A percentile compares a stretch with the other conserved stretches of the same genome.
Evolutionary conservation across 92 coral and sea anemone species (phyloP).

Genomic region (Zoanthus solanderi): DNA sequence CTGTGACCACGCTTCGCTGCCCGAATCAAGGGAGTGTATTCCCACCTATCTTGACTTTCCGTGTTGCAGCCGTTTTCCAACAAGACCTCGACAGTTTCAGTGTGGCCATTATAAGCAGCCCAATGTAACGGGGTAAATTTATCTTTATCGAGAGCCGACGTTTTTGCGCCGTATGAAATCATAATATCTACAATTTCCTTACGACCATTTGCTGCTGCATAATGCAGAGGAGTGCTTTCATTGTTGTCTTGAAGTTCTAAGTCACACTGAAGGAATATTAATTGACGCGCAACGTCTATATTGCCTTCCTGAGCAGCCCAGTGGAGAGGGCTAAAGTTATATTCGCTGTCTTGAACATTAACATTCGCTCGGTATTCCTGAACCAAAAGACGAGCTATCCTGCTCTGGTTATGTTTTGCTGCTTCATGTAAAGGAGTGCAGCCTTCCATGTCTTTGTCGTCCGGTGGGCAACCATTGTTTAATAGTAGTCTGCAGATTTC

Average conservation of each 20-base stretch:
- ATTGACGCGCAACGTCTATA: not conserved
- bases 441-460: not conserved
- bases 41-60: conserved; percentile 12
- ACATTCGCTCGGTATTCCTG: not conserved
- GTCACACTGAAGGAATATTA: not conserved
- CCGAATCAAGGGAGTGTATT: not conserved
- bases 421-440: conserved; percentile 27
- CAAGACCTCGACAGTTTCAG: not conserved
- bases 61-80: not conserved
- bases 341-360: not conserved
- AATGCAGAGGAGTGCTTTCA: not conserved
- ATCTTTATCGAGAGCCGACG: not conserved
- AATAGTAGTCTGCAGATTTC: conserved; percentile 15
- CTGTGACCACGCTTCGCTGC: conserved; percentile 2
- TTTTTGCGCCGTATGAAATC: conserved; percentile 4
- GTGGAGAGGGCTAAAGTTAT: conserved; percentile 3
- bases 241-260: not conserved
- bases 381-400: conserved; percentile 3
- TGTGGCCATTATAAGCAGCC: conserved; percentile 16
- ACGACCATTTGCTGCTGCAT: conserved; percentile 14
- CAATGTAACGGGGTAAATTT: conserved; percentile 24
- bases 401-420: conserved; percentile 1
- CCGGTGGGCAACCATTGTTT: not conserved
- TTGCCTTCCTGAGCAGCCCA: conserved; percentile 31
- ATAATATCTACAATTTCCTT: not conserved